Conservation (phyloP, 1,140 invertebrate species). For the Nephila pilipes region DNA sequence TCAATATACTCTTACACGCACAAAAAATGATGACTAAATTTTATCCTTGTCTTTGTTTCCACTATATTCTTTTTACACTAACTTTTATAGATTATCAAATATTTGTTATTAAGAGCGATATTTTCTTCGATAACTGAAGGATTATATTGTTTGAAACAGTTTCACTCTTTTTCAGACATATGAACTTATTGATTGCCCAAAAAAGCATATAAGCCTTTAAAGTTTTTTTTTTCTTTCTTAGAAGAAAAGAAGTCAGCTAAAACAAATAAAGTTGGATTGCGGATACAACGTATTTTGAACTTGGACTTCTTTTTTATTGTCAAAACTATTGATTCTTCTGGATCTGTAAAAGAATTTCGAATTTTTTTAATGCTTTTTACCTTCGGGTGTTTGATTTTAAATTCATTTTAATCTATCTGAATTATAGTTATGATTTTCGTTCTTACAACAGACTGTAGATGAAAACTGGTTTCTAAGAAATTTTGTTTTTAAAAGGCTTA, state of each 20-base stretch:
- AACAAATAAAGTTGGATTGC: conserved; percentile 15
- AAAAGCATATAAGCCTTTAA: conserved; percentile 37
- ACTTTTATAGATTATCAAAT: conserved; percentile 30
- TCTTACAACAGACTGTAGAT: background rate
- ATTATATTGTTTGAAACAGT: conserved; percentile 27
- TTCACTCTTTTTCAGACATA: conserved; percentile 4
- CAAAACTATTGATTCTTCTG: conserved; percentile 13
- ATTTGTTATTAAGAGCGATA: conserved; percentile 27
- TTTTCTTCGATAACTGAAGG: conserved; percentile 31
- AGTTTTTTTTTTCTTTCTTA: background rate
- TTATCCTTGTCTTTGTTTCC: background rate
- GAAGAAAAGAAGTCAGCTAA: background rate
- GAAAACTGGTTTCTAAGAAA: background rate
- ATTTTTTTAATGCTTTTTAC: background rate
- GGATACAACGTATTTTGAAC: conserved; percentile 3
- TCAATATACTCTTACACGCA: no score
- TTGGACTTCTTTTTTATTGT: background rate
- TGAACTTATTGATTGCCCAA: conserved; percentile 39
- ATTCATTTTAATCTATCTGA: background rate
- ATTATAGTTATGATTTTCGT: background rate
- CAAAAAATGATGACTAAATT: background rate
- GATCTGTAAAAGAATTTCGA: background rate
- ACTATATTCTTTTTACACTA: background rate
- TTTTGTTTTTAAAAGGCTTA: background rate
- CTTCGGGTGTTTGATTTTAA: background rate